A percentile compares a stretch with the other conserved stretches of the same genome.
phyloP scores from a whole-genome alignment of 2,113 vertebrate genomes.

The Choloepus hoffmanni region DNA sequence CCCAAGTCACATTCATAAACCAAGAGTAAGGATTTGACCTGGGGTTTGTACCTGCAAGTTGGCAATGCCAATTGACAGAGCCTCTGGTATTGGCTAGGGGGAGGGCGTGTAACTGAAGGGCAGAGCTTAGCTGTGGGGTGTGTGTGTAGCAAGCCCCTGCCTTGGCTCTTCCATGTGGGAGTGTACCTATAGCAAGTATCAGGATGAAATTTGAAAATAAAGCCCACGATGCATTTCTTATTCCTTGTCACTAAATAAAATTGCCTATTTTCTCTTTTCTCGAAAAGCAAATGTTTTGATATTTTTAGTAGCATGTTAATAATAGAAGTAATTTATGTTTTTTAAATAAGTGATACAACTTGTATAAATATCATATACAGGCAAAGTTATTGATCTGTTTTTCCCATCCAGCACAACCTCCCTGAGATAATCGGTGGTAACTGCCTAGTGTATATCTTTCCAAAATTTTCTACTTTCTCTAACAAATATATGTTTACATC shows the following conservation, averaged over 20 bases:
- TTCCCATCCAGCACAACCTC: background rate
- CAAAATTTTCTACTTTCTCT: background rate
- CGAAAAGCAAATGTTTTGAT: background rate
- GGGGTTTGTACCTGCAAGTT: background rate
- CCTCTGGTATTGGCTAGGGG: background rate
- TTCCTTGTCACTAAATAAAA: background rate
- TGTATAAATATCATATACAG: background rate
- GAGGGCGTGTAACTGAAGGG: background rate
- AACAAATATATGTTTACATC: background rate
- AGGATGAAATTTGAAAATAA: background rate
- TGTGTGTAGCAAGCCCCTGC: rapidly evolving
- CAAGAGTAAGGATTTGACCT: background rate
- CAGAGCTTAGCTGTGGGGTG: rapidly evolving
- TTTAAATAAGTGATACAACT: background rate
- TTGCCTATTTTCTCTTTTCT: background rate
- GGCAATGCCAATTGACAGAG: background rate
- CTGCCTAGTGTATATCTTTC: background rate
- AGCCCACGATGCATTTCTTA: background rate
- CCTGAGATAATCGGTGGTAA: background rate
- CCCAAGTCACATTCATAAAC: background rate
- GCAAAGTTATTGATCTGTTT: background rate
- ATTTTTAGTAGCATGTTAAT: background rate
- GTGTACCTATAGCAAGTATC: too few species aligned
- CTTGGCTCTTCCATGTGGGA: background rate
- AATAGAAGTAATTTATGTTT: too few species aligned